phyloP scores from a whole-genome alignment of 1,140 invertebrate species.

The Leptinotarsa defecta region DNA sequence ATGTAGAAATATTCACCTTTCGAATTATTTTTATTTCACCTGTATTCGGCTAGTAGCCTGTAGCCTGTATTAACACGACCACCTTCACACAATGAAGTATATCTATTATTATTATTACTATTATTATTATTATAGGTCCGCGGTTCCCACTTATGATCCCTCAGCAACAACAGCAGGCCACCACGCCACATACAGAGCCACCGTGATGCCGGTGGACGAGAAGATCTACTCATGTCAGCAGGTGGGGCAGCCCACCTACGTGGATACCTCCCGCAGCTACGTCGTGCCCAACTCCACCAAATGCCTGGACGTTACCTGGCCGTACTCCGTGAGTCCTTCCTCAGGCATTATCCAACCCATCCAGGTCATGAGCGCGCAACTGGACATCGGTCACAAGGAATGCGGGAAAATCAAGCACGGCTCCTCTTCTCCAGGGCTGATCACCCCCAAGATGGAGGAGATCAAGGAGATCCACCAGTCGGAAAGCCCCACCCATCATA shows the following conservation, averaged over 20 bases:
- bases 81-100: too few relatives aligned
- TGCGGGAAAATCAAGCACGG: conserved; percentile 61
- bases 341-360: conserved; percentile 59
- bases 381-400: conserved; percentile 49
- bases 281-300: conserved; percentile 59
- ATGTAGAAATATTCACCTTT: too few relatives aligned
- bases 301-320: conserved; percentile 56
- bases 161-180: conserved; percentile 61
- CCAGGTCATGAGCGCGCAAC: conserved; percentile 52
- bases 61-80: too few relatives aligned
- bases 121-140: conserved; percentile 32
- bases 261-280: conserved; percentile 60
- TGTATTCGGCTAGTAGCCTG: too few relatives aligned
- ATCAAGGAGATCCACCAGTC: conserved; percentile 60
- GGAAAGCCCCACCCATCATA: conserved; percentile 56
- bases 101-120: too few relatives aligned
- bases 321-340: conserved; percentile 58
- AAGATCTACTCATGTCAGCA: conserved; percentile 68
- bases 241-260: conserved; percentile 58
- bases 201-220: conserved; percentile 61
- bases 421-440: conserved; percentile 61
- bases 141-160: conserved; percentile 60
- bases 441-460: conserved; percentile 69
- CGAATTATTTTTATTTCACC: too few relatives aligned
- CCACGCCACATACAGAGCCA: conserved; percentile 57